phyloP scores from a whole-genome alignment of 2,797 vertebrate genomes.

The Sebastes baramenuke region DNA sequence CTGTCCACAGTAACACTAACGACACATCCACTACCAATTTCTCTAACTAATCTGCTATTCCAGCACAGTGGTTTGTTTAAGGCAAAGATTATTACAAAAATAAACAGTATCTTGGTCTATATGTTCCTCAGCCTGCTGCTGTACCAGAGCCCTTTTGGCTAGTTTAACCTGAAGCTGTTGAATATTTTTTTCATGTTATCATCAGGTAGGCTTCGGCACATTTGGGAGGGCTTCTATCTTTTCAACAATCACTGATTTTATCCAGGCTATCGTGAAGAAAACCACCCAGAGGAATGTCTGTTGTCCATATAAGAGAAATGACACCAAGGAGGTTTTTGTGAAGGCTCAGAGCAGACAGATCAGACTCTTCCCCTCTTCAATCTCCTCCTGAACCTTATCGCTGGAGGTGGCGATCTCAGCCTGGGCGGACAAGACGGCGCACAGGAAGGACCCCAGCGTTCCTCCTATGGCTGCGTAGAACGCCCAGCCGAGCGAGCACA shows the following conservation, averaged over 20 bases:
- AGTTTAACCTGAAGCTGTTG: neutral
- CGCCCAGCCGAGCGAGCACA: conserved; percentile 94
- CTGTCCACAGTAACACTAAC: conserved; percentile 17
- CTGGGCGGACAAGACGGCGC: conserved; percentile 93
- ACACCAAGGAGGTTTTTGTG: neutral
- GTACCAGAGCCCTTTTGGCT: neutral
- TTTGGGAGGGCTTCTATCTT: neutral
- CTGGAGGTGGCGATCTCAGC: conserved; percentile 97
- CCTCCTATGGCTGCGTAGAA: conserved; percentile 96
- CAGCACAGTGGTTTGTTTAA: conserved; percentile 49
- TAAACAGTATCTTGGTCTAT: conserved; percentile 14
- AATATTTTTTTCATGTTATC: neutral
- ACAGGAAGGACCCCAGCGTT: conserved; percentile 91
- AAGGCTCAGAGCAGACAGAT: conserved; percentile 91
- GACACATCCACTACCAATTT: neutral
- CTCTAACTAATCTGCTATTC: neutral
- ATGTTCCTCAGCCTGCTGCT: conserved; percentile 1
- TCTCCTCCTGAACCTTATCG: conserved; percentile 97
- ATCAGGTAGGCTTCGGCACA: neutral
- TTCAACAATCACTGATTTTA: conserved; percentile 29
- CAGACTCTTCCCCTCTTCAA: conserved; percentile 95
- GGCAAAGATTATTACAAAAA: conserved; percentile 20
- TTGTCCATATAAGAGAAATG: neutral
- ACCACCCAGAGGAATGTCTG: neutral
- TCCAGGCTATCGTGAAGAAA: neutral